A percentile compares a stretch with the other conserved stretches of the same genome.
phyloP scores from a whole-genome alignment of 1,140 invertebrate species.

The Brachionus plicatilis region DNA sequence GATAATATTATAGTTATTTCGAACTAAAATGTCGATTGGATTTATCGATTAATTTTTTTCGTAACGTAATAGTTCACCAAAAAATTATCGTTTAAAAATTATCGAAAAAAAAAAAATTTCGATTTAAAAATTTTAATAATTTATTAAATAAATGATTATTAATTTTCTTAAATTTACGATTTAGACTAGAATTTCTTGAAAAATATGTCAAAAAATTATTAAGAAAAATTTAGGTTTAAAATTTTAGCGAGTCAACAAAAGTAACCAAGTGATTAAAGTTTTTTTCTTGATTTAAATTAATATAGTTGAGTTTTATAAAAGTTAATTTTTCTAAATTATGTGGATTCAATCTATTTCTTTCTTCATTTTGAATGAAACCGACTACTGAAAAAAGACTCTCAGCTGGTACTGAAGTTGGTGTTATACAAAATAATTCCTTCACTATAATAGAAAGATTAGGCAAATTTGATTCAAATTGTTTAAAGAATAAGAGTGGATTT shows the following conservation, averaged over 20 bases:
- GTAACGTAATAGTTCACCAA: no score
- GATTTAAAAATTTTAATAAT: not conserved
- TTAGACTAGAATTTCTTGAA: not conserved
- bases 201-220: not conserved
- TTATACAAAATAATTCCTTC: not conserved
- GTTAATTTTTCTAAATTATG: conserved; percentile 1
- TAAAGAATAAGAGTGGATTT: not conserved
- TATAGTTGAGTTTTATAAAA: not conserved
- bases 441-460: not conserved
- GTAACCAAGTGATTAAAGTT: not conserved
- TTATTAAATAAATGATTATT: not conserved
- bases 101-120: no score
- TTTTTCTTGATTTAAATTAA: not conserved
- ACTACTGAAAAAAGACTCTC: no score
- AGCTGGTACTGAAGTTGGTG: not conserved
- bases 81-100: not conserved
- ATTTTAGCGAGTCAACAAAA: not conserved
- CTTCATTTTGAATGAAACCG: not conserved
- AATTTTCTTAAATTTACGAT: not conserved
- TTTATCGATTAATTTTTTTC: not conserved
- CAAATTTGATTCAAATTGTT: conserved; percentile 1
- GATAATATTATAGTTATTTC: not conserved
- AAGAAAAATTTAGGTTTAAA: not conserved
- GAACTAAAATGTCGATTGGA: not conserved
- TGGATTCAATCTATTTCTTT: conserved; percentile 3